Percentiles rank a stretch among this genome's conserved stretches.
These are phyloP conservation scores for Cassiopea andromeda DNA, from an alignment of 30 jellyfish, hydroid and myxozoan genomes.

Conservation along the genomic window DNA sequence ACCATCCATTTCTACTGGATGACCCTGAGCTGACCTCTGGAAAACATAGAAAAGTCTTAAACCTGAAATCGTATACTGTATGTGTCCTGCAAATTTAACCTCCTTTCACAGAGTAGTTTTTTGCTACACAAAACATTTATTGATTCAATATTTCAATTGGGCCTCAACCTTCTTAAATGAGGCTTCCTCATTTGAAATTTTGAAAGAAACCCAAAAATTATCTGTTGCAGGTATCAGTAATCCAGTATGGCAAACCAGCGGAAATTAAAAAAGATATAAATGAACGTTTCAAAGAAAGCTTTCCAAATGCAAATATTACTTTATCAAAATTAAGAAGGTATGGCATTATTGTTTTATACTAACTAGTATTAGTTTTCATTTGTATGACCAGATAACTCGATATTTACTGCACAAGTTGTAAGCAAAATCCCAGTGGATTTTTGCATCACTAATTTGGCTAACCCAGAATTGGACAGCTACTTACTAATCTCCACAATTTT, in stretches of 20 bases:
- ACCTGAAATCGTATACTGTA: slow-evolving; percentile 77
- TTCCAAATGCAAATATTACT: slow-evolving; percentile 79
- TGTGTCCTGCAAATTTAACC: not conserved
- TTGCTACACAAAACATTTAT: too few species aligned
- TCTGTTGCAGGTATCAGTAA: slow-evolving; percentile 71
- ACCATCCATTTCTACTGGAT: slow-evolving; percentile 78
- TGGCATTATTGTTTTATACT: too few species aligned
- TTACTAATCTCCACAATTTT: too few species aligned
- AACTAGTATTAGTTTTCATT: too few species aligned
- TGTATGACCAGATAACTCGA: too few species aligned
- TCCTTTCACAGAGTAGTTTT: not conserved
- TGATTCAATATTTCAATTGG: too few species aligned
- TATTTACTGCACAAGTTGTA: too few species aligned
- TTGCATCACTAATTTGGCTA: too few species aligned
- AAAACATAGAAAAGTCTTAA: slow-evolving; percentile 82
- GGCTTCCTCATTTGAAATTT: too few species aligned
- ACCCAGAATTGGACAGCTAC: too few species aligned
- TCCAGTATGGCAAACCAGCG: slow-evolving; percentile 90
- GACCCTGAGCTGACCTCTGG: slow-evolving; percentile 91
- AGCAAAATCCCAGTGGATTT: too few species aligned
- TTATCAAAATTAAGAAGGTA: slow-evolving; percentile 88
- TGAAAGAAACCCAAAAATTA: not conserved
- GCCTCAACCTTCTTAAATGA: too few species aligned
- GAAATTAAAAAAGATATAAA: slow-evolving; percentile 85
- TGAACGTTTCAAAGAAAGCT: slow-evolving; percentile 81